Evolutionary conservation across 92 coral and sea anemone genomes (phyloP).

Genomic region (Epizoanthus fatuus): DNA sequence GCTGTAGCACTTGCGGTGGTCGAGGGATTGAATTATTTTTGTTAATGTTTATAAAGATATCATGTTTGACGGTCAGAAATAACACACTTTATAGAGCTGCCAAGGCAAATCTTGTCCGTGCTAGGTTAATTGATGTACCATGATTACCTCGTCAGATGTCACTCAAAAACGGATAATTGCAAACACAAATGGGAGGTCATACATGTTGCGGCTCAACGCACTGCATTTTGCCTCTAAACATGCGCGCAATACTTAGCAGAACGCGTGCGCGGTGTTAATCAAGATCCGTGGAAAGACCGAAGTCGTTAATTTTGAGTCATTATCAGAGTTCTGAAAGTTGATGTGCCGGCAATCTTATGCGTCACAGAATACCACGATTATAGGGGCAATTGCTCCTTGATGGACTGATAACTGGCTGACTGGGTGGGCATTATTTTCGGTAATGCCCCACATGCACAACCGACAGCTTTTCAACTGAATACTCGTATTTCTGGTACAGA

Average conservation of each 20-base stretch:
- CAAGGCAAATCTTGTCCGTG: constrained; percentile 47
- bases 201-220: too few relatives aligned
- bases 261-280: too few relatives aligned
- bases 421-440: constrained; percentile 40
- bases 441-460: constrained; percentile 14
- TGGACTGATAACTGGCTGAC: constrained; percentile 37
- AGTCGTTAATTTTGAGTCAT: background rate
- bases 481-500: background rate
- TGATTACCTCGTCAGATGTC: constrained; percentile 28
- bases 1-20: constrained; percentile 11
- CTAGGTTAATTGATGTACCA: constrained; percentile 39
- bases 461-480: constrained; percentile 28
- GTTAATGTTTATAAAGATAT: constrained; percentile 31
- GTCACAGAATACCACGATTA: constrained; percentile 36
- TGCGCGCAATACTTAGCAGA: too few relatives aligned
- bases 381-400: constrained; percentile 47
- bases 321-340: constrained; percentile 28
- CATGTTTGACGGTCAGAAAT: constrained; percentile 28
- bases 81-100: constrained; percentile 32
- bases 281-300: background rate
- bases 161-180: constrained; percentile 17
- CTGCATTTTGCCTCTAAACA: too few relatives aligned
- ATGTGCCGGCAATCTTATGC: constrained; percentile 45
- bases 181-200: constrained; percentile 10
- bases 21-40: background rate